Evolutionary conservation across 2,797 vertebrate genomes (phyloP), one percentile per base, ranked within the genome.

Genomic region (Siniperca obscura): DNA sequence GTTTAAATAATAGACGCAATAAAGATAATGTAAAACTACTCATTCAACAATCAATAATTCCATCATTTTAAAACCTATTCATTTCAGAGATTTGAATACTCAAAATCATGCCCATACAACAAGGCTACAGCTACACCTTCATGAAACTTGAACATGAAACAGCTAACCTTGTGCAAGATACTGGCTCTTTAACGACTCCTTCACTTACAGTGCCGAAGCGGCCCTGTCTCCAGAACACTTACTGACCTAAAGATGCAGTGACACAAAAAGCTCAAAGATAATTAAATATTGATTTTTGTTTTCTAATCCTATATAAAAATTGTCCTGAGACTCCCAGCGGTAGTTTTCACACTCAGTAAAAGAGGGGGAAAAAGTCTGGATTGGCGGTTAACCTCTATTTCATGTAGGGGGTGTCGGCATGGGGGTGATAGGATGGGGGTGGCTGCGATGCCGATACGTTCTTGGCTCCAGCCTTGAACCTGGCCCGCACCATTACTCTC

Each of bases 211-310:
- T 94, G 95, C 93, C 91, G 94, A 95, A 78, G 87, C 85, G 86
- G 91, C 90, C 95, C 94, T 13, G 74, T 83, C 90, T 94, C 87
- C 91, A 87, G 90, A 94, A 94, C 96, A 93, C 96, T 97, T 96
- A 96, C 96, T 96, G 95, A 94, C 96, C 97, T 96, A 98, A 98
- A 97, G 97, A 98, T 97, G 97, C 97, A 97, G 97, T 96, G 97
- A 97, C 97, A 98, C 97, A 98, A 98, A 98, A 97, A 97, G 97
- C 97, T 98, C 97, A 97, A 97, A 98, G 97, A 99, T 99, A 99
- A 99, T 99, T 99, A 99, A 98, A 98, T 99, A 99, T 98, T 98
- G 98, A 99, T 99, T 98, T 98, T 97, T 98, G 97, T 98, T 98
- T 98, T 98, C 97, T 98, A 99, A 98, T 98, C 97, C 97, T 96